Conservation (phyloP, 2,797 vertebrate species). For the Fistularia commersonii region DNA sequence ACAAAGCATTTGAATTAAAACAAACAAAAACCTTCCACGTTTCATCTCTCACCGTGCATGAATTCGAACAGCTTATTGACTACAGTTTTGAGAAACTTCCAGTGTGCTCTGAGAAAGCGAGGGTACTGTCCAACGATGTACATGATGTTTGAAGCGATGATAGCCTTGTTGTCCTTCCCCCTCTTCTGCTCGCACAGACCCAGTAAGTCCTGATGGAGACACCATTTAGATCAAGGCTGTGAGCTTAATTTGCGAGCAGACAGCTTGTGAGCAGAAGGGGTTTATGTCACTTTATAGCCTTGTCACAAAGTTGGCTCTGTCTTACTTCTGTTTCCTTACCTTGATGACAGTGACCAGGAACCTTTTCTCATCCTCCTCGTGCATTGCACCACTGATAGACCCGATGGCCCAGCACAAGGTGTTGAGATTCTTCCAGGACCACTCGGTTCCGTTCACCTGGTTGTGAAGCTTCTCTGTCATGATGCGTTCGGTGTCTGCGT, state of each 20-base stretch:
- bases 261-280: no score
- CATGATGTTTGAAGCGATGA: constrained; percentile 99
- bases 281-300: no score
- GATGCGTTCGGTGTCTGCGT: constrained; percentile 95
- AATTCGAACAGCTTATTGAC: constrained; percentile 99
- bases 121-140: constrained; percentile 98
- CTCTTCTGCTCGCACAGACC: constrained; percentile 97
- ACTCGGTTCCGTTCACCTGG: constrained; percentile 96
- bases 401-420: constrained; percentile 97
- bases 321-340: constrained; percentile 60
- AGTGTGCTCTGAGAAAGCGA: constrained; percentile 94
- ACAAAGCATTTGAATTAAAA: background rate
- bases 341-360: constrained; percentile 98
- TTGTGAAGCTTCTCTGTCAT: constrained; percentile 99
- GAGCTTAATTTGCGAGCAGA: no score
- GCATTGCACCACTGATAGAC: constrained; percentile 98
- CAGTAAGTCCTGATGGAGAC: constrained; percentile 83
- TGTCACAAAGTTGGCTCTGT: no score
- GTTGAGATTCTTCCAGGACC: constrained; percentile 99
- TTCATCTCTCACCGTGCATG: constrained; percentile 88
- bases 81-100: constrained; percentile 98
- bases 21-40: background rate
- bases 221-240: background rate
- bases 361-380: constrained; percentile 96
- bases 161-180: constrained; percentile 99